Evolutionary conservation across 2,888 invertebrate species (phyloP), one percentile per base, ranked within the genome.

Genomic region (Tiphia femorata): DNA sequence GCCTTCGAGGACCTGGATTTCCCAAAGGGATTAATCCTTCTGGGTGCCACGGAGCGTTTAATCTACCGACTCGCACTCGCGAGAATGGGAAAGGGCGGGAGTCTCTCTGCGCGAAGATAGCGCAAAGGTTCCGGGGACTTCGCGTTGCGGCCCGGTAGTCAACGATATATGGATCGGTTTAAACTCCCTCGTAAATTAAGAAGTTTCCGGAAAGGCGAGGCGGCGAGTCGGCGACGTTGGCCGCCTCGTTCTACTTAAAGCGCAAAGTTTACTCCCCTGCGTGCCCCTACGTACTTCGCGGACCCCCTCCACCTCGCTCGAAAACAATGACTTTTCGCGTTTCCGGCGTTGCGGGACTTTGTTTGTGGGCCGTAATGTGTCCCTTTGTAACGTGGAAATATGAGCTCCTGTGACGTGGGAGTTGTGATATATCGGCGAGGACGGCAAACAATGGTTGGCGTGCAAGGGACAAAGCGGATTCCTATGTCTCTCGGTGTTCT

Each of bases 211-310:
- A 14, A 4, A 12, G 12, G 33, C 7, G 33, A n/a, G 33, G n/a
- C 10, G n/a, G 33, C 33, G 33, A 33, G 14, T 33, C 33, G 7
- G 10, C 33, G 33, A 33, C 33, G 12, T 8, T 33, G 8, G 14
- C n/a, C 5, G 5, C 7, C 33, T n/a, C 33, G 33, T 14, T n/a
- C 33, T n/a, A 33, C 33, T 33, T 33, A 33, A n/a, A 33, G 33
- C 33, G 12, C 33, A 33, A 33, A 33, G 33, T 33, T 33, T 33
- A n/a, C 33, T n/a, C n/a, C n/a, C n/a, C n/a, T n/a, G n/a, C n/a
- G n/a, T n/a, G n/a, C n/a, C n/a, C 33, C 33, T 33, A n/a, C 33
- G n/a, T n/a, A n/a, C 33, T 33, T 33, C 33, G 33, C 7, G 5
- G 33, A n/a, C n/a, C n/a, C n/a, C n/a, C n/a, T n/a, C n/a, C n/a